These are phyloP conservation scores for Eumeta japonica DNA, from an alignment of 1,140 invertebrate genomes.

Conservation along the genomic window DNA sequence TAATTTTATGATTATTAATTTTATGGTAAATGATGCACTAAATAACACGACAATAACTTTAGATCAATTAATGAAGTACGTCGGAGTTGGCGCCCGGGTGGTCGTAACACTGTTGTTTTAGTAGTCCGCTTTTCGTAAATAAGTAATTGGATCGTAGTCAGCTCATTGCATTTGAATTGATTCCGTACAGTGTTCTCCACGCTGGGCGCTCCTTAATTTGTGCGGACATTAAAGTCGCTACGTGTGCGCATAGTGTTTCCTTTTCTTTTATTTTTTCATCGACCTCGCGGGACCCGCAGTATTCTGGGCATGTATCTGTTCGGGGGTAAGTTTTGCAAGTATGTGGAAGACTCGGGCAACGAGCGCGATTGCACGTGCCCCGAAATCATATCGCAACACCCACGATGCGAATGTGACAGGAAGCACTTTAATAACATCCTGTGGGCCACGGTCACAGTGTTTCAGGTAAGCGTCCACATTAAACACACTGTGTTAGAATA, in stretches of 20 bases:
- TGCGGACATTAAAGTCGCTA: slow-evolving; percentile 42
- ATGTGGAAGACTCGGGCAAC: slow-evolving; percentile 81
- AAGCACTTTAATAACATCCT: slow-evolving; percentile 97
- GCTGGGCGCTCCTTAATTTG: slow-evolving; percentile 27
- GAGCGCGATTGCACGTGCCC: slow-evolving; percentile 87
- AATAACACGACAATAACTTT: slow-evolving; percentile 36
- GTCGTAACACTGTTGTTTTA: slow-evolving; percentile 43
- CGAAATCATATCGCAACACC: slow-evolving; percentile 82
- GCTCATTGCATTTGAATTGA: slow-evolving; percentile 10
- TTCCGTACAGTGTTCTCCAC: slow-evolving; percentile 41
- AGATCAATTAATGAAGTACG: slow-evolving; percentile 39
- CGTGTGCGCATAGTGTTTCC: slow-evolving; percentile 55
- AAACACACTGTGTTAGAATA: too few species aligned
- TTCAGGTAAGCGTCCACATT: slow-evolving; percentile 81
- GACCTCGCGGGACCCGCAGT: slow-evolving; percentile 63
- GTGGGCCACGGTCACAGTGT: slow-evolving; percentile 94
- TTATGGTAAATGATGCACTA: slow-evolving; percentile 34
- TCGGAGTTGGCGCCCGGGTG: slow-evolving; percentile 36
- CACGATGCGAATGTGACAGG: slow-evolving; percentile 89
- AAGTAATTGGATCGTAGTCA: too few species aligned
- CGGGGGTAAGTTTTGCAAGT: slow-evolving; percentile 99
- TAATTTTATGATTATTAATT: slow-evolving; percentile 35
- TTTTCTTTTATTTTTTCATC: slow-evolving; percentile 57
- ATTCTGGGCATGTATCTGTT: slow-evolving; percentile 98
- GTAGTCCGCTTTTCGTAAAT: slow-evolving; percentile 2